These are phyloP conservation scores for Drosophila robusta DNA, from an alignment of 2,888 invertebrate species.

Conservation along the genomic window DNA sequence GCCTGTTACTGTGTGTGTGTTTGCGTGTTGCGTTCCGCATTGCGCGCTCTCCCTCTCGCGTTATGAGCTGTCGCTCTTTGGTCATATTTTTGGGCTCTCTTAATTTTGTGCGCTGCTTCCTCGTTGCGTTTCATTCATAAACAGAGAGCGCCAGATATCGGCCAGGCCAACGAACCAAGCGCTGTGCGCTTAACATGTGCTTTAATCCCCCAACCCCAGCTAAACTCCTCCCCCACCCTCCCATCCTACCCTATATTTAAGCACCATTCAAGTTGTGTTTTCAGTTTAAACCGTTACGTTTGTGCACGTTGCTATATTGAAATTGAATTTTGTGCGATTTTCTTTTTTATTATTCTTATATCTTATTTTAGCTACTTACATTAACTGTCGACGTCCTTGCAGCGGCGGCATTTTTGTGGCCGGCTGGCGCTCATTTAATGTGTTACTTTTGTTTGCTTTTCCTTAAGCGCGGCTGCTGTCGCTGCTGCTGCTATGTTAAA, in stretches of 20 bases:
- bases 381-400: slow-evolving; percentile 70
- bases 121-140: slow-evolving; percentile 80
- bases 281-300: slow-evolving; percentile 18
- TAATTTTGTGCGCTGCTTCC: slow-evolving; percentile 59
- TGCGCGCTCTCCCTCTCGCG: slow-evolving; percentile 38
- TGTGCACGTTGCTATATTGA: slow-evolving; percentile 11
- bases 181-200: slow-evolving; percentile 64
- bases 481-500: slow-evolving; percentile 38
- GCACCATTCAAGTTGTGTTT: slow-evolving; percentile 9
- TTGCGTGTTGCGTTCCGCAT: slow-evolving; percentile 50
- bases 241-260: slow-evolving; percentile 4
- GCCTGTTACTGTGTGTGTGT: slow-evolving; percentile 1
- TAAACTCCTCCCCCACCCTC: neutral
- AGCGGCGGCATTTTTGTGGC: slow-evolving; percentile 75
- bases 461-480: slow-evolving; percentile 19
- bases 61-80: slow-evolving; percentile 14
- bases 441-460: slow-evolving; percentile 46
- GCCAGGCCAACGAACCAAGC: slow-evolving; percentile 77
- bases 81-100: slow-evolving; percentile 12
- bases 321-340: neutral
- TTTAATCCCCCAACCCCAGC: slow-evolving; percentile 33
- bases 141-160: slow-evolving; percentile 76
- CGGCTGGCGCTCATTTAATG: slow-evolving; percentile 65
- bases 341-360: neutral
- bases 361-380: slow-evolving; percentile 50